Evolutionary conservation across 2,797 vertebrate species (phyloP).

Genomic region (Margarornis squamiger): DNA sequence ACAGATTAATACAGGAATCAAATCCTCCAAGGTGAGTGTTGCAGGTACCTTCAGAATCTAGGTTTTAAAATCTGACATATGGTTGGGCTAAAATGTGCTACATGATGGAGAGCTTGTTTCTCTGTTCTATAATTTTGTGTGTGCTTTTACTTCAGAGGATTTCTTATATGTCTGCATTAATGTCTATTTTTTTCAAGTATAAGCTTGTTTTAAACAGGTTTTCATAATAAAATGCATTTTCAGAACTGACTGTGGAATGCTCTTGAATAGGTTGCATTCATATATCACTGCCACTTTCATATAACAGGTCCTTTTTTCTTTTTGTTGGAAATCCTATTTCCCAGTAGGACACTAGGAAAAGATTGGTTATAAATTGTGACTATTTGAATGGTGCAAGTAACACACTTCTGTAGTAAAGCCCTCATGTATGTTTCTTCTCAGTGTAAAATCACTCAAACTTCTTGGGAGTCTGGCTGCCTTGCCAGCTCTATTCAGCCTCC

Average conservation of each 20-base stretch:
- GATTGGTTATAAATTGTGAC: neutral
- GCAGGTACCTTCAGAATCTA: neutral
- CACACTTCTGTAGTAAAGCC: neutral
- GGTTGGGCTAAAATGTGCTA: neutral
- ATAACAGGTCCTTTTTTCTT: neutral
- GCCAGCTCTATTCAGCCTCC: neutral
- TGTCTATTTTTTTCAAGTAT: neutral
- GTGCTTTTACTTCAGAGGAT: neutral
- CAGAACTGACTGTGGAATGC: neutral
- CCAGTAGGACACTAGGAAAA: neutral
- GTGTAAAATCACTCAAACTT: neutral
- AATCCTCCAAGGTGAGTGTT: neutral
- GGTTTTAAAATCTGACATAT: neutral
- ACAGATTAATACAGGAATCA: neutral
- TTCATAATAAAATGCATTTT: conserved; percentile 40
- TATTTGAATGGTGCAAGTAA: neutral
- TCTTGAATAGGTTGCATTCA: neutral
- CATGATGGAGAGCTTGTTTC: neutral
- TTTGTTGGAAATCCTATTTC: neutral
- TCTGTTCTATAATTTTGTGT: neutral
- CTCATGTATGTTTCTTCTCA: neutral
- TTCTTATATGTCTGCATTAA: neutral
- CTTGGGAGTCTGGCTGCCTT: neutral
- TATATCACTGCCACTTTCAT: neutral
- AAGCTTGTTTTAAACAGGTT: conserved; percentile 31